Percentiles rank a stretch among this genome's conserved stretches.
phyloP scores from a whole-genome alignment of 1,140 invertebrate species.

The Halesus radiatus region DNA sequence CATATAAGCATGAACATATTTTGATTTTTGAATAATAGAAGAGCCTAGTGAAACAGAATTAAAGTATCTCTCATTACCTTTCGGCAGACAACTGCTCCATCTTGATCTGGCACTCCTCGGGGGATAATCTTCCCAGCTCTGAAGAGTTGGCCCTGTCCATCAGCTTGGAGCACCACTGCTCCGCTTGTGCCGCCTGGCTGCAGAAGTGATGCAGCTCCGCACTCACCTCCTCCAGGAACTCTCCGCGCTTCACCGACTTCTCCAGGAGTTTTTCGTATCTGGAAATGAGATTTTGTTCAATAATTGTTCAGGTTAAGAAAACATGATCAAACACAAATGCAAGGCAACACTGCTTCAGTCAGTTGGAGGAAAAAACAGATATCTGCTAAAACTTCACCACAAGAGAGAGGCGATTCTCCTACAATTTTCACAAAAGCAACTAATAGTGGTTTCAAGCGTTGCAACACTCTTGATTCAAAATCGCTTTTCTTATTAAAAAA shows the following conservation, averaged over 20 bases:
- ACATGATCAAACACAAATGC: too few relatives aligned
- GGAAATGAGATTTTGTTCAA: constrained; percentile 1
- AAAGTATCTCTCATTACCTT: constrained; percentile 55
- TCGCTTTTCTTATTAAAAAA: too few relatives aligned
- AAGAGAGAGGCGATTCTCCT: too few relatives aligned
- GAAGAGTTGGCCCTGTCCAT: constrained; percentile 83
- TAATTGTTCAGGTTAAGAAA: too few relatives aligned
- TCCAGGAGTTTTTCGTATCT: constrained; percentile 90
- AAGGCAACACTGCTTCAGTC: too few relatives aligned
- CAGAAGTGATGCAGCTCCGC: constrained; percentile 80
- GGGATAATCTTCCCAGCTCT: constrained; percentile 77
- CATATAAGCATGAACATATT: too few relatives aligned
- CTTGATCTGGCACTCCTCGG: constrained; percentile 78
- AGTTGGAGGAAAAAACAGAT: too few relatives aligned
- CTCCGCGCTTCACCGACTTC: constrained; percentile 81
- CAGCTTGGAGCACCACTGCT: constrained; percentile 80
- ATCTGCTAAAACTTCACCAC: too few relatives aligned
- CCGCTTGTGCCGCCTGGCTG: constrained; percentile 77
- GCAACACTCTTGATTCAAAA: too few relatives aligned
- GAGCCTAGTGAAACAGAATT: neutral
- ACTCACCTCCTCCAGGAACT: constrained; percentile 87
- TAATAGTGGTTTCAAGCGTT: too few relatives aligned
- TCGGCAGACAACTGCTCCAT: constrained; percentile 72
- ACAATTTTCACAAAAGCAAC: too few relatives aligned
- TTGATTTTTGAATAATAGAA: neutral